Conservation (phyloP, 2,888 invertebrate species). For the Limnephilus auricula region DNA sequence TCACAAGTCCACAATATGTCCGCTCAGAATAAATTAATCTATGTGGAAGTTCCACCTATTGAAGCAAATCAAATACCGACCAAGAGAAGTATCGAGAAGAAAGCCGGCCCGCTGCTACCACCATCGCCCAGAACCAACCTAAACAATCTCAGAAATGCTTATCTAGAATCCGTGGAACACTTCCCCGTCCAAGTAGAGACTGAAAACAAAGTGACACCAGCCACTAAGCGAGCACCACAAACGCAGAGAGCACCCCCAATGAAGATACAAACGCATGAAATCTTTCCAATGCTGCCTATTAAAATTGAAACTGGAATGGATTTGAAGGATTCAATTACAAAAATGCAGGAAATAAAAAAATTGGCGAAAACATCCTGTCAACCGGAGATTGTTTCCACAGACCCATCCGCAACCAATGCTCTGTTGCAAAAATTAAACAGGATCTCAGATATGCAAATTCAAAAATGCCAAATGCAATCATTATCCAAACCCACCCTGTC, state of each 20-base stretch:
- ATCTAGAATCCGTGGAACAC: constrained; percentile 27
- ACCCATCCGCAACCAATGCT: not conserved
- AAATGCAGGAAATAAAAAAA: not conserved
- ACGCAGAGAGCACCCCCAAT: not conserved
- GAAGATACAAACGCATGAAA: not conserved
- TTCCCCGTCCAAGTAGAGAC: not conserved
- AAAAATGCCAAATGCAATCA: not conserved
- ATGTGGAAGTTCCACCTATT: not conserved
- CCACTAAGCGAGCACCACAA: not conserved
- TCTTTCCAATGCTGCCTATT: not conserved
- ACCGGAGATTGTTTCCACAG: not conserved
- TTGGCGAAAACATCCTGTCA: not conserved
- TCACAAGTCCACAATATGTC: not conserved
- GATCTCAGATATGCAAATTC: constrained; percentile 32
- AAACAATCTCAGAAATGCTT: constrained; percentile 9
- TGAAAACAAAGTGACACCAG: not conserved
- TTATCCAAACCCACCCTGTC: not conserved
- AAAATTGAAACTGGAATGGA: not conserved
- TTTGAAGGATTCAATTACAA: not conserved
- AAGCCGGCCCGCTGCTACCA: not conserved
- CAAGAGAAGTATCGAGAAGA: not conserved
- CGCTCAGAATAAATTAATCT: not conserved
- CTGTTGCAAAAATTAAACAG: constrained; percentile 32
- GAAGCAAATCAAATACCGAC: not conserved
- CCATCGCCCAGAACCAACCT: not conserved